Conservation (phyloP, 2,888 invertebrate genomes). For the Tetragonisca angustula region DNA sequence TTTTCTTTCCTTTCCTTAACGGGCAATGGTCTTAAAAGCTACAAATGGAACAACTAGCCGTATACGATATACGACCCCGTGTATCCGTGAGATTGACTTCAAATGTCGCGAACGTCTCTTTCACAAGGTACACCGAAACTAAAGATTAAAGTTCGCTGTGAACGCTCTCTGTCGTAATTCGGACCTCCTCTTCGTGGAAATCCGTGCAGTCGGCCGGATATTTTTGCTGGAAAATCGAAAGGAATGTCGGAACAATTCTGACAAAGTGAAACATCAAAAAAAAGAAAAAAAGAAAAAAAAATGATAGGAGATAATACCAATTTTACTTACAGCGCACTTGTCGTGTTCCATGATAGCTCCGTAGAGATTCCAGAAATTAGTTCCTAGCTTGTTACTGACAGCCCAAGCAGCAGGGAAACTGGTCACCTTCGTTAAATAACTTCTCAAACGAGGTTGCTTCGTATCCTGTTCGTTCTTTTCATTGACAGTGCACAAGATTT, state of each 20-base stretch:
- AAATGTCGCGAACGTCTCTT: slow-evolving; percentile 46
- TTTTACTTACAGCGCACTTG: slow-evolving; percentile 87
- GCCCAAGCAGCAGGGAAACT: slow-evolving; percentile 92
- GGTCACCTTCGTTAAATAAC: slow-evolving; percentile 89
- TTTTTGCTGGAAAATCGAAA: slow-evolving; percentile 84
- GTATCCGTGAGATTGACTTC: slow-evolving; percentile 3
- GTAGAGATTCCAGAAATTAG: slow-evolving; percentile 92
- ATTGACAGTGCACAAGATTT: slow-evolving; percentile 92
- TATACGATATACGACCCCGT: not conserved
- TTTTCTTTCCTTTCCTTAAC: not conserved
- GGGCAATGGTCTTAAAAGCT: not conserved
- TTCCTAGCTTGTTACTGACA: slow-evolving; percentile 89
- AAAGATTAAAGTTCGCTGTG: slow-evolving; percentile 91
- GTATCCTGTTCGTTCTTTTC: slow-evolving; percentile 87
- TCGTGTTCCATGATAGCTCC: slow-evolving; percentile 89
- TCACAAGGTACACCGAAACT: slow-evolving; percentile 40
- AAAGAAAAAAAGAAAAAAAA: not conserved
- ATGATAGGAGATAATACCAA: fast-evolving
- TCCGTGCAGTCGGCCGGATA: slow-evolving; percentile 90
- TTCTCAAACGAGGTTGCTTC: slow-evolving; percentile 86
- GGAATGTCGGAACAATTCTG: not conserved
- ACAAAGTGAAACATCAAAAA: not conserved
- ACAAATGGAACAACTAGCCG: not conserved
- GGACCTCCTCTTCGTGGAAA: slow-evolving; percentile 93
- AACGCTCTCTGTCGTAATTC: slow-evolving; percentile 92